These are phyloP conservation scores for Mesodorylaimus sp. DNA, from an alignment of 2,888 invertebrate species.

Conservation along the genomic window DNA sequence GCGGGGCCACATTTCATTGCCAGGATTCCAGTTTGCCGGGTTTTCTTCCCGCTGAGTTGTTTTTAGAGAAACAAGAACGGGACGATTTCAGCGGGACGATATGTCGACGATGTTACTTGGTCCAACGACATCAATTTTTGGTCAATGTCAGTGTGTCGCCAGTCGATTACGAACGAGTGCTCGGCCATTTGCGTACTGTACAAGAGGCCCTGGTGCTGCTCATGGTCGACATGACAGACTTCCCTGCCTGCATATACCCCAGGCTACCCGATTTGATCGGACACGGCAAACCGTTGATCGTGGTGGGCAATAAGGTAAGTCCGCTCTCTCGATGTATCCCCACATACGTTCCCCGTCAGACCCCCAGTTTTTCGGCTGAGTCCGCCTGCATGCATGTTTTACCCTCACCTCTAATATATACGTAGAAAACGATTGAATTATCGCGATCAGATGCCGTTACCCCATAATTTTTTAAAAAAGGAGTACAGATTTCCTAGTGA, in stretches of 20 bases:
- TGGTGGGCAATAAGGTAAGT: slow-evolving; percentile 47
- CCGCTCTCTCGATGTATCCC: no score
- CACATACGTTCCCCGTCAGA: no score
- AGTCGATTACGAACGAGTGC: slow-evolving; percentile 24
- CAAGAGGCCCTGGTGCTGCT: slow-evolving; percentile 47
- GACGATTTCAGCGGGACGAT: slow-evolving; percentile 28
- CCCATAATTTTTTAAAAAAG: no score
- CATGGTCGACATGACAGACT: slow-evolving; percentile 72
- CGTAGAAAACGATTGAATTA: no score
- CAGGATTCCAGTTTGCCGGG: slow-evolving; percentile 34
- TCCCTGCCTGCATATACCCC: slow-evolving; percentile 76
- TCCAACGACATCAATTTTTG: slow-evolving; percentile 61
- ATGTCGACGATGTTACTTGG: slow-evolving; percentile 75
- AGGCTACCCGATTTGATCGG: slow-evolving; percentile 26
- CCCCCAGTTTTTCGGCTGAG: no score
- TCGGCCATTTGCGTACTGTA: slow-evolving; percentile 21
- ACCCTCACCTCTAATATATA: no score
- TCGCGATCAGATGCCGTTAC: no score
- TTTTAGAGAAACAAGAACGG: slow-evolving; percentile 16
- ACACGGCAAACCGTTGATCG: slow-evolving; percentile 39
- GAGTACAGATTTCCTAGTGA: no score
- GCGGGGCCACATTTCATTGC: slow-evolving; percentile 37
- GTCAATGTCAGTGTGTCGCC: slow-evolving; percentile 53
- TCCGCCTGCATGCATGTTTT: no score
- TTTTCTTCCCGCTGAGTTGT: slow-evolving; percentile 31